Percentiles rank a stretch among this genome's conserved stretches.
Conservation (phyloP, 2,797 vertebrate genomes). For the Malacoraja senta region DNA sequence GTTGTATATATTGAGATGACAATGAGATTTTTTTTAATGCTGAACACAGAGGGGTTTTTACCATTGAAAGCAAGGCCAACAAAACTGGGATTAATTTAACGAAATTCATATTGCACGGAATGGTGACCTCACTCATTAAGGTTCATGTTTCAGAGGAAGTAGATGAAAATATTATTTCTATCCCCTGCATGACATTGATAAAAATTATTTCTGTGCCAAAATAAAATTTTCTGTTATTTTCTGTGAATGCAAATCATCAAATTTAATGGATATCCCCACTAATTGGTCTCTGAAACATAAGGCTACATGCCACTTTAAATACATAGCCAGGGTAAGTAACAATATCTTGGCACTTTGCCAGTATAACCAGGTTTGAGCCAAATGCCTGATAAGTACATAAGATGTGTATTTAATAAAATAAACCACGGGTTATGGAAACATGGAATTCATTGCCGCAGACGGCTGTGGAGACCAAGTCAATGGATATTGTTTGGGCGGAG, state of each 20-base stretch:
- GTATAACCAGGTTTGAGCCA: not conserved
- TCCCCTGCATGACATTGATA: not conserved
- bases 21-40: not conserved
- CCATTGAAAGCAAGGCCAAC: not conserved
- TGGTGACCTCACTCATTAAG: not conserved
- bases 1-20: not conserved
- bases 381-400: not conserved
- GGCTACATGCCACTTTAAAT: not conserved
- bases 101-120: not conserved
- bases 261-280: not conserved
- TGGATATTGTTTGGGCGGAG: no score
- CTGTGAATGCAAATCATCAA: constrained; percentile 12
- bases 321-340: not conserved
- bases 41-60: no score
- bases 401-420: not conserved
- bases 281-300: constrained; percentile 1
- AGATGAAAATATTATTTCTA: not conserved
- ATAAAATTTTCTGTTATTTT: not conserved
- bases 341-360: not conserved
- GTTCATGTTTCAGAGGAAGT: not conserved
- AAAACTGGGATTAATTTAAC: not conserved
- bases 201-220: not conserved
- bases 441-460: not conserved
- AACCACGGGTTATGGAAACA: not conserved
- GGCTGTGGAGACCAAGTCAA: no score